These are phyloP conservation scores for Serinus canaria DNA, from an alignment of 2,113 vertebrate genomes.

Conservation along the genomic window DNA sequence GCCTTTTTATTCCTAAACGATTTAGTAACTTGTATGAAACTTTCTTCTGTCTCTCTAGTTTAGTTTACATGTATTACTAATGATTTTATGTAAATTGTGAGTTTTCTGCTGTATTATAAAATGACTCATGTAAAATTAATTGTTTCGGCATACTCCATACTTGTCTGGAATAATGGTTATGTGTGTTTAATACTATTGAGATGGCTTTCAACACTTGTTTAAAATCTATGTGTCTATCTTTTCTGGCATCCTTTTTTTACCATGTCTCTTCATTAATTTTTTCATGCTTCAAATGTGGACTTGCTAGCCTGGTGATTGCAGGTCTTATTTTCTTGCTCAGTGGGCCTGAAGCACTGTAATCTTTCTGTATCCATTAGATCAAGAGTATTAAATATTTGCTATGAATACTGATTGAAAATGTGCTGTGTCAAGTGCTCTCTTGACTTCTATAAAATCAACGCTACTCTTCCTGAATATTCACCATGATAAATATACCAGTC, in stretches of 20 bases:
- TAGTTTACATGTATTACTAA: neutral
- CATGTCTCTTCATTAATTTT: neutral
- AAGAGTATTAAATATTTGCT: conserved; percentile 1
- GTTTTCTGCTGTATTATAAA: neutral
- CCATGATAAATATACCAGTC: neutral
- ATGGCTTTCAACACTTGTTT: neutral
- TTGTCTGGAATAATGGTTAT: neutral
- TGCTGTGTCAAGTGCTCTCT: neutral
- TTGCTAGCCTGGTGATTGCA: neutral
- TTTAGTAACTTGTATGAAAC: neutral
- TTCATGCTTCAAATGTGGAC: neutral
- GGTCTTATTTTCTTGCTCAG: neutral
- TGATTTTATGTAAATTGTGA: neutral
- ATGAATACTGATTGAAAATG: conserved; percentile 15
- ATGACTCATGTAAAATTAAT: neutral
- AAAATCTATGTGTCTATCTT: neutral
- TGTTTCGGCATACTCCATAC: neutral
- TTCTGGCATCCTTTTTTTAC: neutral
- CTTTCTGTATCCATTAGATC: neutral
- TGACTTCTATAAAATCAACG: neutral
- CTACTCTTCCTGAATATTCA: neutral
- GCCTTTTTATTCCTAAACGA: neutral
- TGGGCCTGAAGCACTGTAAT: neutral
- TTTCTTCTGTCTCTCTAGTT: neutral
- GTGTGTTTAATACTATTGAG: neutral